These are phyloP conservation scores for Orthosia gracilis DNA, from an alignment of 2,888 invertebrate species.

Conservation along the genomic window DNA sequence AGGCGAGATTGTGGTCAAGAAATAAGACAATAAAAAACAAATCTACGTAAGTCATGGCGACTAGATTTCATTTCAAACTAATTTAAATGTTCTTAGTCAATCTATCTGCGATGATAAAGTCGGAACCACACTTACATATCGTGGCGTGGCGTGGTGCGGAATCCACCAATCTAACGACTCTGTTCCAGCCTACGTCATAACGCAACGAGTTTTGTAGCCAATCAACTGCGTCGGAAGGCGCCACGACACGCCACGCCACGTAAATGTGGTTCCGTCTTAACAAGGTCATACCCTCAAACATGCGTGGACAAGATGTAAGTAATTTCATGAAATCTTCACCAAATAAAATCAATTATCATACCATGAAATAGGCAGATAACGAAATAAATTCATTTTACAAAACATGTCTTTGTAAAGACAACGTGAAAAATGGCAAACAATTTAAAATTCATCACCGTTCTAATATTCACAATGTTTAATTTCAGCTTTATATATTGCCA, in stretches of 20 bases:
- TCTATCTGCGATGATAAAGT: background rate
- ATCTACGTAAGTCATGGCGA: background rate
- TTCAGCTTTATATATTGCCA: slow-evolving; percentile 3
- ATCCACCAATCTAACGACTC: too few relatives aligned
- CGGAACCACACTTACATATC: too few relatives aligned
- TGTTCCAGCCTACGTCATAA: too few relatives aligned
- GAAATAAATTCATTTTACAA: slow-evolving; percentile 12
- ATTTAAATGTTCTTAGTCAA: background rate
- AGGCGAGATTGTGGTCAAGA: background rate
- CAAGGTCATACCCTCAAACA: background rate
- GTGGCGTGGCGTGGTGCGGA: too few relatives aligned
- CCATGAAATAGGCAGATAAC: slow-evolving; percentile 48
- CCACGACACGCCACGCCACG: too few relatives aligned
- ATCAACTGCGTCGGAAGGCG: too few relatives aligned
- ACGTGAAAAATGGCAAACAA: slow-evolving; percentile 30
- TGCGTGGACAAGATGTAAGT: background rate
- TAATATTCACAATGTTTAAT: slow-evolving; percentile 11
- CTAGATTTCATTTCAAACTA: background rate
- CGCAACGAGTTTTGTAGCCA: too few relatives aligned
- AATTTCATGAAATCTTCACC: slow-evolving; percentile 19
- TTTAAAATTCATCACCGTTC: slow-evolving; percentile 8
- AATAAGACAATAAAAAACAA: background rate
- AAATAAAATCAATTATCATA: slow-evolving; percentile 38
- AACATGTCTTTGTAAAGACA: background rate
- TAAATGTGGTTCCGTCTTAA: too few relatives aligned